These are phyloP conservation scores for Pseudonaja textilis DNA, from an alignment of 2,113 vertebrate genomes.

Conservation along the genomic window DNA sequence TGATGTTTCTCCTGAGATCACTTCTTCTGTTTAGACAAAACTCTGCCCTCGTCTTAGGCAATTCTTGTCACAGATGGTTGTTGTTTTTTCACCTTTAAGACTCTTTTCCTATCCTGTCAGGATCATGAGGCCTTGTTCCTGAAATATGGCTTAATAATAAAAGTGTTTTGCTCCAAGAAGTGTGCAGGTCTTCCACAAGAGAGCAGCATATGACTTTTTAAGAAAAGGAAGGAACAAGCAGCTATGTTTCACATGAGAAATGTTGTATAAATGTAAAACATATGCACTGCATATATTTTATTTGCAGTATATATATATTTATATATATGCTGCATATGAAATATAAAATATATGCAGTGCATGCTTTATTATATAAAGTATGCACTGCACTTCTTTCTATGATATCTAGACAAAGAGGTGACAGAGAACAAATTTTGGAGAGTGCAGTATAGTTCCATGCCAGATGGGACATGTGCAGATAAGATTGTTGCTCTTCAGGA, in stretches of 20 bases:
- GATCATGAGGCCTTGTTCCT: rapidly evolving
- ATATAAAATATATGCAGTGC: too few relatives aligned
- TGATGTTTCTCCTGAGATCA: background rate
- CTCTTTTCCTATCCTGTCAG: background rate
- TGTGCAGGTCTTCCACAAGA: constrained; percentile 43
- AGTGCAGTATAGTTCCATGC: background rate
- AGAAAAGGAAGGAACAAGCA: background rate
- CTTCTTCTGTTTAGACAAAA: background rate
- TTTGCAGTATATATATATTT: too few relatives aligned
- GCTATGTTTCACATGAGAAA: background rate
- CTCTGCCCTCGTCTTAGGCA: background rate
- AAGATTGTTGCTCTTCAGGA: background rate
- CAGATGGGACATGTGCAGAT: background rate
- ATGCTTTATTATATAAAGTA: too few relatives aligned
- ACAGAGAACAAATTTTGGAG: background rate
- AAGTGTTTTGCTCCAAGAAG: background rate
- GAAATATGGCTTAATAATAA: background rate
- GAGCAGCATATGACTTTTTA: constrained; percentile 51
- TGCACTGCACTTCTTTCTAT: background rate
- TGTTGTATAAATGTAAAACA: background rate
- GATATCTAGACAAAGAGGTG: background rate
- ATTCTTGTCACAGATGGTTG: background rate
- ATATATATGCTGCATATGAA: too few relatives aligned
- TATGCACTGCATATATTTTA: too few relatives aligned
- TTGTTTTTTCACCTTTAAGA: background rate